A percentile compares a stretch with the other conserved stretches of the same genome.
phyloP scores from a whole-genome alignment of 2,113 vertebrate genomes.

The Cnemophilus loriae region DNA sequence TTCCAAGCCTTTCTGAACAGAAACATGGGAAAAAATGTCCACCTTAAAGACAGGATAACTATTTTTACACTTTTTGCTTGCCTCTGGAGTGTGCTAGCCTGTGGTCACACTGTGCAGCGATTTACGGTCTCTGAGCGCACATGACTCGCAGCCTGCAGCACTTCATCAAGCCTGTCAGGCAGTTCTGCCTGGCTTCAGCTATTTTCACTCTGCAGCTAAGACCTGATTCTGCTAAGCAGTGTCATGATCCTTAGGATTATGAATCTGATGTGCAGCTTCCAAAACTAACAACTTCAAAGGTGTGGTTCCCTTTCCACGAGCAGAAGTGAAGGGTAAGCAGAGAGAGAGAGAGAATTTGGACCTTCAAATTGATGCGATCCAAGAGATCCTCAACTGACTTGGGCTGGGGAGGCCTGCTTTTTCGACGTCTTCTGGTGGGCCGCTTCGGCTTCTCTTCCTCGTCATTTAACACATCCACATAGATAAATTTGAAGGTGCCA shows the following conservation, averaged over 20 bases:
- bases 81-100: not conserved
- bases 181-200: not conserved
- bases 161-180: not conserved
- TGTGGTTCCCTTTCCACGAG: not conserved
- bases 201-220: not conserved
- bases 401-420: slow-evolving; percentile 89
- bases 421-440: slow-evolving; percentile 84
- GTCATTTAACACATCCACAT: slow-evolving; percentile 92
- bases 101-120: not conserved
- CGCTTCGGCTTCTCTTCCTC: slow-evolving; percentile 94
- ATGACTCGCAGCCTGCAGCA: not conserved
- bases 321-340: not conserved
- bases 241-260: not conserved
- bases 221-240: not conserved
- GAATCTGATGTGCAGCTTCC: not conserved
- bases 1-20: not conserved
- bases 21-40: not conserved
- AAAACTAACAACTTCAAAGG: not conserved
- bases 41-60: not conserved
- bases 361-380: slow-evolving; percentile 94
- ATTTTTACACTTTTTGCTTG: not conserved
- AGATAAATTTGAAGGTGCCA: slow-evolving; percentile 99
- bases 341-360: slow-evolving; percentile 27
- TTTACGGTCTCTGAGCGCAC: not conserved
- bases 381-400: slow-evolving; percentile 95